Percentiles rank a stretch among this genome's conserved stretches.
phyloP scores from a whole-genome alignment of 2,113 vertebrate species.

The Caranx melampygus region DNA sequence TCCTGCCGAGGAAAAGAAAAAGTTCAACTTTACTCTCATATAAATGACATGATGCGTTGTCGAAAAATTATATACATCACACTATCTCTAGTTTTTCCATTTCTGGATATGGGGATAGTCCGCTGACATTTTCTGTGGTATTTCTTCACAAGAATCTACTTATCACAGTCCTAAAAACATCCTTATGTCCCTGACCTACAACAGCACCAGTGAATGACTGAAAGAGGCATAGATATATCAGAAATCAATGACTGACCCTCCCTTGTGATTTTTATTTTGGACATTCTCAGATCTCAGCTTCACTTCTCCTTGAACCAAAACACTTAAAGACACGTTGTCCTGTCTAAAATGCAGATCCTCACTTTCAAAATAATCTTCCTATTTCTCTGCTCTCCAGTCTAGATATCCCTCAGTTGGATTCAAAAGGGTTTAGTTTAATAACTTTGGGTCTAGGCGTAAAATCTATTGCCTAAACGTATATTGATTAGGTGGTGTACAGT shows the following conservation, averaged over 20 bases:
- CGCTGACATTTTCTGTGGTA: no score
- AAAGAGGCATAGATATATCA: not conserved
- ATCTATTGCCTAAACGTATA: not conserved
- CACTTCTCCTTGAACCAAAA: not conserved
- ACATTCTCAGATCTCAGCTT: not conserved
- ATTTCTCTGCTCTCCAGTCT: not conserved
- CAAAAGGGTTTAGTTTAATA: not conserved
- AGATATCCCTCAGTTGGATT: not conserved
- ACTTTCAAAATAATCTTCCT: not conserved
- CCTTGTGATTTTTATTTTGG: not conserved
- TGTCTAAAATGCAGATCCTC: not conserved
- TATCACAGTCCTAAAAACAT: not conserved
- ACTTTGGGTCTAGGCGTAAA: not conserved
- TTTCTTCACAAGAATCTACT: not conserved
- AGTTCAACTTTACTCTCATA: not conserved
- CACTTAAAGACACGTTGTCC: not conserved
- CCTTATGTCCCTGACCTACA: not conserved
- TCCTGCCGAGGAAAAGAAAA: constrained; percentile 60
- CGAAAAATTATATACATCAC: not conserved
- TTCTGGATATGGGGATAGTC: not conserved
- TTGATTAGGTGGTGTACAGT: not conserved
- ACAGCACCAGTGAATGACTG: not conserved
- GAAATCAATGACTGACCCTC: no score
- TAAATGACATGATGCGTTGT: not conserved
- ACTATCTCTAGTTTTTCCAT: not conserved